These are phyloP conservation scores for Heliconius melpomene DNA, from an alignment of 1,140 invertebrate genomes.

Conservation along the genomic window DNA sequence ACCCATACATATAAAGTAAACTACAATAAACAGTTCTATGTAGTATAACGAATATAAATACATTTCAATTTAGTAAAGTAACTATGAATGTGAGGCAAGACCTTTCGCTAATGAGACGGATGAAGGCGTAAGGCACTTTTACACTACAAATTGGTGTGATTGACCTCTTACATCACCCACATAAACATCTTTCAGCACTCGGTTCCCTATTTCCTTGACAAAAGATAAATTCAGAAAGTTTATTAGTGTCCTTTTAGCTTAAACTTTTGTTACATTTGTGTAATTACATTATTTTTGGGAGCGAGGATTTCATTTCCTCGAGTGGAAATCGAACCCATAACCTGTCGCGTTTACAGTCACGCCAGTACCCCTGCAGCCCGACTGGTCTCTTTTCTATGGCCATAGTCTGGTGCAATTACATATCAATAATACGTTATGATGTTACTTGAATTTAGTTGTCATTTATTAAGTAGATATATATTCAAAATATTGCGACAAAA, in stretches of 20 bases:
- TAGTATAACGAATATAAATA: background rate
- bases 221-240: background rate
- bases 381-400: no score
- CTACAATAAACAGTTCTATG: background rate
- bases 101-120: constrained; percentile 28
- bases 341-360: no score
- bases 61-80: constrained; percentile 20
- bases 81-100: constrained; percentile 11
- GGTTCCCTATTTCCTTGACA: background rate
- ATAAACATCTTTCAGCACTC: constrained; percentile 27
- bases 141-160: constrained; percentile 33
- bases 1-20: no score
- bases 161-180: constrained; percentile 19
- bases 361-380: no score
- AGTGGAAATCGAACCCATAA: no score
- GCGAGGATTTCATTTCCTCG: no score
- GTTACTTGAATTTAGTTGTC: no score
- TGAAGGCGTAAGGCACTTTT: constrained; percentile 22
- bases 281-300: no score
- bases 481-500: no score
- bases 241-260: background rate
- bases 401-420: no score
- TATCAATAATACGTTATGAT: no score
- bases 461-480: no score
- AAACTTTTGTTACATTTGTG: background rate